Conservation (phyloP, 1,140 invertebrate species). For the Dinothrombium tinctorium region DNA sequence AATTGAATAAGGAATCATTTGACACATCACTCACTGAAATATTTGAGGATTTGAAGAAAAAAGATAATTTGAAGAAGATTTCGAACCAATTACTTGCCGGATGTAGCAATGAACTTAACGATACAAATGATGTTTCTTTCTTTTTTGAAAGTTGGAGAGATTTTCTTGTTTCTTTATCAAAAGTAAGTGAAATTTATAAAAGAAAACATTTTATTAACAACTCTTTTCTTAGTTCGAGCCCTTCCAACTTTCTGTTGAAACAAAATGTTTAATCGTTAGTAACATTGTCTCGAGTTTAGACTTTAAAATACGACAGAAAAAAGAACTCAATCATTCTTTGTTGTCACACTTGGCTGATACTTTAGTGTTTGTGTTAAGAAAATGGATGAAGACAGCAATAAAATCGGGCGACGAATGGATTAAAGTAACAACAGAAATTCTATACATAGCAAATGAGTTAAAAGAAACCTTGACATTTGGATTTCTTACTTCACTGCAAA, state of each 20-base stretch:
- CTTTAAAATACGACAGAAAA: background rate
- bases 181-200: too few relatives aligned
- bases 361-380: background rate
- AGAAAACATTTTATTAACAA: too few relatives aligned
- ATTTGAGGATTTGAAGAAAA: slow-evolving; percentile 8
- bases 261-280: background rate
- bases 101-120: slow-evolving; percentile 1
- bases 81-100: slow-evolving; percentile 5
- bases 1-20: slow-evolving; percentile 3
- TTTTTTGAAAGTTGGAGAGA: slow-evolving; percentile 15
- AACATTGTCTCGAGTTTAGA: background rate
- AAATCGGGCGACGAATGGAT: background rate
- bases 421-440: background rate
- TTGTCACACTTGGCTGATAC: background rate
- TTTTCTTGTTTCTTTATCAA: slow-evolving; percentile 14
- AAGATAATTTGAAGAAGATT: slow-evolving; percentile 7
- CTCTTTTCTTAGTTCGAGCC: too few relatives aligned
- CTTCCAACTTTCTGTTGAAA: slow-evolving; percentile 1
- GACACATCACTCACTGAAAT: slow-evolving; percentile 2
- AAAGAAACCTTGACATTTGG: slow-evolving; percentile 2
- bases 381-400: background rate
- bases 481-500: background rate
- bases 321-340: background rate
- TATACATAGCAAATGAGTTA: background rate
- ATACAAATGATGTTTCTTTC: slow-evolving; percentile 7